Percentiles rank a stretch among this genome's conserved stretches.
phyloP scores from a whole-genome alignment of 1,140 invertebrate species.

The Drosophila pandora region DNA sequence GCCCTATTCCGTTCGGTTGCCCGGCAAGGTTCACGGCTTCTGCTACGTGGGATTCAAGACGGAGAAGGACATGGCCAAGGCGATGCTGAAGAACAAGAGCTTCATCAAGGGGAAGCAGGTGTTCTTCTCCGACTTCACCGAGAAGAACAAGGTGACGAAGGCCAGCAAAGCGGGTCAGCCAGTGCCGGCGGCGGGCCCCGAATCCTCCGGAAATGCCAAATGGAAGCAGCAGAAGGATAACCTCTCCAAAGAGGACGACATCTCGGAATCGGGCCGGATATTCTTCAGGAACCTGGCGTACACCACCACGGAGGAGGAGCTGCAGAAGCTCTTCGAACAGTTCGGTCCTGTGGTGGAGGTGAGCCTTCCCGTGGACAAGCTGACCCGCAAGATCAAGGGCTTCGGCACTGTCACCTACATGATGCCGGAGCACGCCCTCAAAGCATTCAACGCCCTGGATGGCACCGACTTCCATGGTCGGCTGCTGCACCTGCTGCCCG shows the following conservation, averaged over 20 bases:
- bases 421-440: constrained; percentile 97
- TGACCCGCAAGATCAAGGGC: constrained; percentile 94
- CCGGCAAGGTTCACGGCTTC: constrained; percentile 91
- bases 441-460: constrained; percentile 94
- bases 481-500: constrained; percentile 96
- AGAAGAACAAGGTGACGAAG: constrained; percentile 84
- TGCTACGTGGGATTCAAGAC: constrained; percentile 95
- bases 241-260: constrained; percentile 90
- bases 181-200: not conserved
- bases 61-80: constrained; percentile 92
- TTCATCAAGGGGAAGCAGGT: constrained; percentile 91
- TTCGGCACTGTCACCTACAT: constrained; percentile 97
- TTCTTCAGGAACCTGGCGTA: constrained; percentile 98
- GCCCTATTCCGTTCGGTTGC: constrained; percentile 91
- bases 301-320: constrained; percentile 93
- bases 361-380: constrained; percentile 93
- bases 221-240: constrained; percentile 89
- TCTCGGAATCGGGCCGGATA: constrained; percentile 96
- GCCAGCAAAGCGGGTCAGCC: constrained; percentile 75
- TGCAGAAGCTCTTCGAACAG: constrained; percentile 93
- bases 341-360: constrained; percentile 95
- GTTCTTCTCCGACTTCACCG: constrained; percentile 87
- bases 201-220: constrained; percentile 84
- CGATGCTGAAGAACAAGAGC: constrained; percentile 93
- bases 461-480: constrained; percentile 95